Conservation (phyloP, 92 coral and sea anemone genomes). For the Desmophyllum pertusum region DNA sequence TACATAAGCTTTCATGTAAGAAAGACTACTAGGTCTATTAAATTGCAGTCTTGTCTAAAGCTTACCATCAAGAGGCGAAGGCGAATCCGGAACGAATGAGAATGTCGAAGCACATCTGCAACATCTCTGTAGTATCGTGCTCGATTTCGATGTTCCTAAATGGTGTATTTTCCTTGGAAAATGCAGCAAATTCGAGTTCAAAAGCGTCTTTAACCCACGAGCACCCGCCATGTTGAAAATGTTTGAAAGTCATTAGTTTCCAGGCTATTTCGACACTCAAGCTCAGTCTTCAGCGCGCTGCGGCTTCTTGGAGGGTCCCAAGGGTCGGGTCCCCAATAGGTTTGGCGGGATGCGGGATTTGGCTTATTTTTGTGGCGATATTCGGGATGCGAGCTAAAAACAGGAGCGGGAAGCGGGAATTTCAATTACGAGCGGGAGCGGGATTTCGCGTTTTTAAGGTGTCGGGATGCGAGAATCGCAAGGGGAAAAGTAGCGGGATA, state of each 20-base stretch:
- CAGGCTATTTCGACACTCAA: conserved; percentile 18
- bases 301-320: too few species aligned
- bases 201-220: neutral
- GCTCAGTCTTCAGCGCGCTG: too few species aligned
- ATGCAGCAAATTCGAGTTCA: conserved; percentile 12
- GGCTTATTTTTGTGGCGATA: too few species aligned
- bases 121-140: conserved; percentile 1
- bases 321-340: too few species aligned
- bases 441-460: too few species aligned
- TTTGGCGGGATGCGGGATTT: too few species aligned
- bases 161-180: conserved; percentile 11
- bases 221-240: conserved; percentile 37
- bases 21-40: neutral
- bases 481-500: too few species aligned
- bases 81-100: conserved; percentile 81
- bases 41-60: neutral
- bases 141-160: conserved; percentile 14
- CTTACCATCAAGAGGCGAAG: conserved; percentile 85
- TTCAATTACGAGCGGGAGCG: too few species aligned
- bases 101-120: conserved; percentile 83
- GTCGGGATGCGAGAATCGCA: too few species aligned
- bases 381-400: too few species aligned
- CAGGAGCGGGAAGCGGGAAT: too few species aligned
- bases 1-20: too few species aligned
- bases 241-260: neutral